Conservation (phyloP, 2,113 vertebrate genomes). For the Okapia johnstoni region DNA sequence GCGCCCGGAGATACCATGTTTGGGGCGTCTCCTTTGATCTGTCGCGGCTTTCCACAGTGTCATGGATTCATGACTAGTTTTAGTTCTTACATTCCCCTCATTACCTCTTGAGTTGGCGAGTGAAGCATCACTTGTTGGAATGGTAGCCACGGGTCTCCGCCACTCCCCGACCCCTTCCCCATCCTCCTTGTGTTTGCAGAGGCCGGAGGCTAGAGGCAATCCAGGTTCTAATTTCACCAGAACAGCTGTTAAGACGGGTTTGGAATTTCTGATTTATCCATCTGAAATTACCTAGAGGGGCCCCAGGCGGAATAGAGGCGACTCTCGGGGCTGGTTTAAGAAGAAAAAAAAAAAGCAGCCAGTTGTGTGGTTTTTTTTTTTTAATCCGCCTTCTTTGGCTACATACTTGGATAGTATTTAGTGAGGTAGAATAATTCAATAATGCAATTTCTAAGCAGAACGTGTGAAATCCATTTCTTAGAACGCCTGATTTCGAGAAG, state of each 20-base stretch:
- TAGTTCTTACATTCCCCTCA: not conserved
- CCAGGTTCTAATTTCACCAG: not conserved
- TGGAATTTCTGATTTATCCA: not conserved
- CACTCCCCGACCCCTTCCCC: too few species aligned
- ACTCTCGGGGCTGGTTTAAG: too few species aligned
- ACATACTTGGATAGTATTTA: not conserved
- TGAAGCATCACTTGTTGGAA: not conserved
- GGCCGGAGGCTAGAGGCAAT: too few species aligned
- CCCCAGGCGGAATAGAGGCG: not conserved
- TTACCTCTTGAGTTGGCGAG: not conserved
- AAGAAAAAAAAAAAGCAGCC: not conserved
- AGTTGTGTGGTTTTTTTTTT: not conserved
- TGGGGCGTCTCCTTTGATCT: not conserved
- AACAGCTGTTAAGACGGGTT: constrained; percentile 26
- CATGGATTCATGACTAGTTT: not conserved
- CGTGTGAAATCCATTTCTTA: not conserved
- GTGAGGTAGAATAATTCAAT: constrained; percentile 33
- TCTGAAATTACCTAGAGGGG: not conserved
- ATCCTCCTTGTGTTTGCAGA: not conserved
- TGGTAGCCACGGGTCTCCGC: not conserved
- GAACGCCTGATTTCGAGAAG: not conserved
- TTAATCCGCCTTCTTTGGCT: not conserved
- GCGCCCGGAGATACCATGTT: not conserved
- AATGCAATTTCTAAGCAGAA: not conserved
- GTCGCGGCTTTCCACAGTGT: not conserved